Conservation (phyloP, 2,113 vertebrate genomes). For the Numida meleagris region DNA sequence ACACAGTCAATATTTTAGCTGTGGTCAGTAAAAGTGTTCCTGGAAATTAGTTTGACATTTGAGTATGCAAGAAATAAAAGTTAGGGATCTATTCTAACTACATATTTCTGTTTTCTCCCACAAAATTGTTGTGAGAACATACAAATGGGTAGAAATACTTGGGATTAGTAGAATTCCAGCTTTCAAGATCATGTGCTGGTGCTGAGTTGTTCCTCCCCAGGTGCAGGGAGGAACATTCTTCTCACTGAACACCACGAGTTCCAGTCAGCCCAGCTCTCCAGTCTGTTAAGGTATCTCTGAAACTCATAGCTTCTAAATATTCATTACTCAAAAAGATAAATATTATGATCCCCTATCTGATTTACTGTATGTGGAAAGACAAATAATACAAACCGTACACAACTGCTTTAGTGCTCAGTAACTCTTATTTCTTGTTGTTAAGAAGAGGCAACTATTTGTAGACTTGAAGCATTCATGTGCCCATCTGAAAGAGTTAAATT, state of each 20-base stretch:
- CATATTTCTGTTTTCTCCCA: background rate
- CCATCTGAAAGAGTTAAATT: background rate
- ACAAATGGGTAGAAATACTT: background rate
- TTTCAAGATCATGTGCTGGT: background rate
- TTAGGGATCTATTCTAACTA: background rate
- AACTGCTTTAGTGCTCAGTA: background rate
- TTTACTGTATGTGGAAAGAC: background rate
- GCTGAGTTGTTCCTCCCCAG: background rate
- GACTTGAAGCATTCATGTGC: background rate
- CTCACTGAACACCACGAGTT: background rate
- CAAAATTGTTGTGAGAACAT: background rate
- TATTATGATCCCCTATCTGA: background rate
- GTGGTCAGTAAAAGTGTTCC: background rate
- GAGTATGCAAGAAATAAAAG: background rate
- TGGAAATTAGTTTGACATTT: background rate
- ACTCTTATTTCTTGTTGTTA: background rate
- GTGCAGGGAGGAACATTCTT: background rate
- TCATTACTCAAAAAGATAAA: background rate
- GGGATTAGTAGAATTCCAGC: background rate
- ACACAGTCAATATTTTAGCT: background rate
- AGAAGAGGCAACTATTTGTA: background rate
- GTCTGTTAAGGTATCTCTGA: background rate
- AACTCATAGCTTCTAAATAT: background rate
- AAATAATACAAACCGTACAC: background rate
- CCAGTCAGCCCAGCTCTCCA: background rate